Percentiles rank a stretch among this genome's conserved stretches.
Conservation (phyloP, 2,797 vertebrate genomes). For the Enteromius unitaeniatus region DNA sequence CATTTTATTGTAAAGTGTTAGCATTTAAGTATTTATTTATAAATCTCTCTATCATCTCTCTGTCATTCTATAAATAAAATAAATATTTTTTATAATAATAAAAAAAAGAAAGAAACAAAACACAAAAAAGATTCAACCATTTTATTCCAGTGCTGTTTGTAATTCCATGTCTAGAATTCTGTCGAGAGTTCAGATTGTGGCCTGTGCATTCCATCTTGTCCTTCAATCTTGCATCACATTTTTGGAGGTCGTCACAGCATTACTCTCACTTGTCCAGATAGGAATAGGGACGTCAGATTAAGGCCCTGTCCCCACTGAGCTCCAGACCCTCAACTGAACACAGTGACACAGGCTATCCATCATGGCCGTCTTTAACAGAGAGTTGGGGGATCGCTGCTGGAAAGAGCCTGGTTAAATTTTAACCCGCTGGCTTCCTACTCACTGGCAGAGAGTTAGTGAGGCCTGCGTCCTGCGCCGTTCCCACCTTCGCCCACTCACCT, state of each 20-base stretch:
- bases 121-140: neutral
- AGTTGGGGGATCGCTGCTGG: slow-evolving; percentile 81
- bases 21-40: neutral
- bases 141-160: neutral
- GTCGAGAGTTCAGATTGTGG: neutral
- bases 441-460: slow-evolving; percentile 78
- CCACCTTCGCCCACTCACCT: slow-evolving; percentile 74
- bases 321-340: slow-evolving; percentile 69
- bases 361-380: slow-evolving; percentile 74
- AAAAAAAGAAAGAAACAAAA: neutral
- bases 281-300: slow-evolving; percentile 78
- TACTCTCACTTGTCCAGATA: slow-evolving; percentile 76
- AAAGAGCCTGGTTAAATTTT: slow-evolving; percentile 94
- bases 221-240: slow-evolving; percentile 38
- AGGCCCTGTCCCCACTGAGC: slow-evolving; percentile 70
- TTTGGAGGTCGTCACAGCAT: slow-evolving; percentile 71
- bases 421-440: slow-evolving; percentile 86
- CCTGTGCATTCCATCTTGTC: slow-evolving; percentile 9
- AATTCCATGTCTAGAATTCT: neutral
- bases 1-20: no score
- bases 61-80: neutral
- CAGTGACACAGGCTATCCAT: slow-evolving; percentile 81
- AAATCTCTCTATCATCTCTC: neutral
- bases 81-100: no score
- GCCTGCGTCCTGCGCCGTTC: slow-evolving; percentile 69